Base-by-base conservation (phyloP, 2,113 vertebrate genomes). In the Sturnira hondurensis region DNA sequence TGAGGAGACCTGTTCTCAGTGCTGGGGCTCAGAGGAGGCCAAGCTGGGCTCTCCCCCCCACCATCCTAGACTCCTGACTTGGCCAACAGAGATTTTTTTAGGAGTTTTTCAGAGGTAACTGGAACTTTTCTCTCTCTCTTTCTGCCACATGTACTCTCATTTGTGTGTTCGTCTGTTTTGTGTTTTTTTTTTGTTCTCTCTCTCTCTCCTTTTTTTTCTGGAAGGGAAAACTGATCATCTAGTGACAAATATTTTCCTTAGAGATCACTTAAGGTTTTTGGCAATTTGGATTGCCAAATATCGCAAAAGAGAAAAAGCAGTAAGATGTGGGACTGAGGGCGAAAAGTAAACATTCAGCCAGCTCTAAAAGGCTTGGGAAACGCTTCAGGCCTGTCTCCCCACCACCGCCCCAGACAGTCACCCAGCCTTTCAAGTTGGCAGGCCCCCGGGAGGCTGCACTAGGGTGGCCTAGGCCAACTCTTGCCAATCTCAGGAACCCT, bases 201-300 rank as follows among this genome's bases (percentile, higher is more conserved):
- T 28, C 45, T 86, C 43, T 43, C 43, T 43, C 43, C 36, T 28
- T 43, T 41, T 81, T 17, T 68, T 94, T 93, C 61, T 89, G 16
- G 93, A 87, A 94, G 67, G n/a, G 70, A 94, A 97, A 95, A 81
- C 56, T 63, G 68, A 96, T 95, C 77, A 88, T 86, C 50, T 47
- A 54, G 82, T 76, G 89, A 95, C 96, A 98, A 97, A 91, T 92
- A 97, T 97, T 97, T 97, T 97, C 89, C 91, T 96, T 93, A 80
- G 94, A 95, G 95, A 97, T 96, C 94, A 96, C 58, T 98, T 93
- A 82, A 96, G 95, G 89, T 94, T 80, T 90, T 56, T 93, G 93
- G 93, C 77, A 26, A 78, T 74, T 83, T 73, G 52, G 85, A 90
- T 88, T 92, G 92, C 96, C 86, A 97, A 84, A 70, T 89, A 86